Percentiles rank a stretch among this genome's conserved stretches.
Evolutionary conservation across 2,113 vertebrate species (phyloP).

Genomic region (Rafetus swinhoei): DNA sequence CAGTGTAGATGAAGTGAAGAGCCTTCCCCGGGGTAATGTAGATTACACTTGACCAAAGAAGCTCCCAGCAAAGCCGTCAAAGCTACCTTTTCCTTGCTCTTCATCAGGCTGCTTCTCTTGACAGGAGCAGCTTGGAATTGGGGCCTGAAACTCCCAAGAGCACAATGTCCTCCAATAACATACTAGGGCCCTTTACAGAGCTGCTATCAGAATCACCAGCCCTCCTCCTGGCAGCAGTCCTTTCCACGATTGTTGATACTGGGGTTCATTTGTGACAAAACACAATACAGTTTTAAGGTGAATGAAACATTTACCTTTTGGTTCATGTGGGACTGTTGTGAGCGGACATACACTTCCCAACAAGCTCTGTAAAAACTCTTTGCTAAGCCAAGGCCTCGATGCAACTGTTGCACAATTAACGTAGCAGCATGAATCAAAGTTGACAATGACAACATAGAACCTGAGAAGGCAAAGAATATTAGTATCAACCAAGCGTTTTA

Average conservation of each 20-base stretch:
- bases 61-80: neutral
- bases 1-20: neutral
- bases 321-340: constrained; percentile 84
- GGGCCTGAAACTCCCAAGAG: neutral
- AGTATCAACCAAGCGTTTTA: neutral
- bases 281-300: neutral
- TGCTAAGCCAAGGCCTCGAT: constrained; percentile 87
- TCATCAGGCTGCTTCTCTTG: neutral
- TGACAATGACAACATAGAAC: constrained; percentile 86
- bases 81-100: neutral
- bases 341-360: constrained; percentile 84
- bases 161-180: neutral
- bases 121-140: neutral
- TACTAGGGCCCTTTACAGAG: neutral
- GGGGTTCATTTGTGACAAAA: neutral
- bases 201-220: neutral
- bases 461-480: constrained; percentile 72
- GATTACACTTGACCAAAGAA: neutral
- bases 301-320: constrained; percentile 82
- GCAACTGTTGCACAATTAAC: constrained; percentile 88
- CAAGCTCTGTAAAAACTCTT: constrained; percentile 90
- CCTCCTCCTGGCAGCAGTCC: neutral
- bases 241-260: neutral
- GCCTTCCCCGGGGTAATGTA: neutral
- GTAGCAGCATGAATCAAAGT: constrained; percentile 87